Percentiles rank a stretch among this genome's conserved stretches.
Evolutionary conservation across 2,113 vertebrate species (phyloP).

Genomic region (Podiceps cristatus): DNA sequence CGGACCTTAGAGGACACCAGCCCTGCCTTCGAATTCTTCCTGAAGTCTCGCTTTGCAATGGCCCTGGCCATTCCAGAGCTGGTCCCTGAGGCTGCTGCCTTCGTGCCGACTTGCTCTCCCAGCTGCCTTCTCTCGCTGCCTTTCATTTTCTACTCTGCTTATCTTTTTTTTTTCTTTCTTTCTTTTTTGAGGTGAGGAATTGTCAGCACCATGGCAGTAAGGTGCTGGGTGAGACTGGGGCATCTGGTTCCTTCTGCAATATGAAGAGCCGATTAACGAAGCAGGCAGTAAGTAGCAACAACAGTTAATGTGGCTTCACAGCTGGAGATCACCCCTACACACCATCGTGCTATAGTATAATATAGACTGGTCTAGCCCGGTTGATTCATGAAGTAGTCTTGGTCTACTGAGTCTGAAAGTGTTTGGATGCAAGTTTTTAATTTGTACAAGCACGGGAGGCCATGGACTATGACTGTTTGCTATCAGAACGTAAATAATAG

Average conservation of each 20-base stretch:
- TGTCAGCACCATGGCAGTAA: background rate
- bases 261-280: fast-evolving
- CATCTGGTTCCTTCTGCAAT: background rate
- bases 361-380: background rate
- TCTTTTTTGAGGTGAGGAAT: background rate
- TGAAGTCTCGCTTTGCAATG: background rate
- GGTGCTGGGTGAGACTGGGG: background rate
- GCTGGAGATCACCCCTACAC: background rate
- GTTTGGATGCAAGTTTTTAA: background rate
- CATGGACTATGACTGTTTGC: fast-evolving
- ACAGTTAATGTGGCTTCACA: background rate
- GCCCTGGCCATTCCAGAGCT: background rate
- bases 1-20: background rate
- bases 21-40: background rate
- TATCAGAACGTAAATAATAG: background rate
- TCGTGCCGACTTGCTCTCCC: background rate
- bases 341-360: background rate
- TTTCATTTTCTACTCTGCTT: background rate
- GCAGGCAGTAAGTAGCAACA: background rate
- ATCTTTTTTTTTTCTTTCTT: too few relatives aligned
- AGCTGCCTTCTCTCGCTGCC: background rate
- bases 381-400: background rate
- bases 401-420: background rate
- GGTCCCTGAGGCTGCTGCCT: background rate
- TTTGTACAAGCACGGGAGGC: background rate